phyloP scores from a whole-genome alignment of 2,797 vertebrate genomes.

The Amphiprion clarkii region DNA sequence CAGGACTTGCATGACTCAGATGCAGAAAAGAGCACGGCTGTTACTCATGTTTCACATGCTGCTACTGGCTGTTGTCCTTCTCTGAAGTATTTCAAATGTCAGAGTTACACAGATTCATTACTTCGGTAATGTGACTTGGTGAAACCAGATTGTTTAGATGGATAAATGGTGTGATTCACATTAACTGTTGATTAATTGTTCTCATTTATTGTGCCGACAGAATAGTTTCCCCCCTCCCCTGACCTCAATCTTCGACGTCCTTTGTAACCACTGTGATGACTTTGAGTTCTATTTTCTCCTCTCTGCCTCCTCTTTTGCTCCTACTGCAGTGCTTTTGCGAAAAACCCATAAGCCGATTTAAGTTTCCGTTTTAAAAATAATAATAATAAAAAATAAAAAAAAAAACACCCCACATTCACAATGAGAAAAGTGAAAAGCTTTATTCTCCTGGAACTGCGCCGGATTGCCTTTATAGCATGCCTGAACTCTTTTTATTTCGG shows the following conservation, averaged over 20 bases:
- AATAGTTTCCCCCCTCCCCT: constrained; percentile 75
- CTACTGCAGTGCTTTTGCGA: constrained; percentile 72
- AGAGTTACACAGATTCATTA: constrained; percentile 66
- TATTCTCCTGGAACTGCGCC: constrained; percentile 82
- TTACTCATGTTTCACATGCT: constrained; percentile 53
- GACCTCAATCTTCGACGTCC: constrained; percentile 85
- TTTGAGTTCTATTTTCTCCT: constrained; percentile 81
- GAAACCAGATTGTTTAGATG: constrained; percentile 79
- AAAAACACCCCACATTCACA: constrained; percentile 65
- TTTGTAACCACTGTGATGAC: constrained; percentile 82
- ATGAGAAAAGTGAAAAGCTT: constrained; percentile 83
- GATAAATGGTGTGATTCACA: constrained; percentile 78
- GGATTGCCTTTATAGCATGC: constrained; percentile 84
- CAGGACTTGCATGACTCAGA: constrained; percentile 57
- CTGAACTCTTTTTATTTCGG: constrained; percentile 84
- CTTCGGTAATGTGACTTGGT: constrained; percentile 70
- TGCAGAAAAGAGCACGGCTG: constrained; percentile 42
- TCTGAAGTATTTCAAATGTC: constrained; percentile 68
- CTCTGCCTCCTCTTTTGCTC: constrained; percentile 73
- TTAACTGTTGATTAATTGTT: constrained; percentile 87
- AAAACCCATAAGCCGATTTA: constrained; percentile 87
- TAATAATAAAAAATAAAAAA: constrained; percentile 49
- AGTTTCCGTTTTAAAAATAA: constrained; percentile 76
- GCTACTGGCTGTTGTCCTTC: constrained; percentile 55
- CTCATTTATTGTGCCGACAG: constrained; percentile 79